Percentiles rank a stretch among this genome's conserved stretches.
These are phyloP conservation scores for Pseudococcus jackbeardsleyi DNA, from an alignment of 2,888 invertebrate species.

Conservation along the genomic window DNA sequence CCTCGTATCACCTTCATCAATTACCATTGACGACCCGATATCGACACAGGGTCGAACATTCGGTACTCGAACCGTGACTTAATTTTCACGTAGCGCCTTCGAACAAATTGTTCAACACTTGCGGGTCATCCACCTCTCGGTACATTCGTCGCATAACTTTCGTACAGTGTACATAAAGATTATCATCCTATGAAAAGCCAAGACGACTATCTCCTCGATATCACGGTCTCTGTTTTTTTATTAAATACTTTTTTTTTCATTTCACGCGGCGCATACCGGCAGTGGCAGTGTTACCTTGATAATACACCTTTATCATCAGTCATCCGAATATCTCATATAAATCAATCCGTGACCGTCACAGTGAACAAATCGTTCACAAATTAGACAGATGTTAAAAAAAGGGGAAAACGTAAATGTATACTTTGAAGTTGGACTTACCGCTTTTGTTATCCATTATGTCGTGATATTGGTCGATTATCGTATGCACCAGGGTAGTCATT, in stretches of 20 bases:
- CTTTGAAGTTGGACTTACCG: conserved; percentile 69
- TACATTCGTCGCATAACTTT: conserved; percentile 42
- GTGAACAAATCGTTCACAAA: background rate
- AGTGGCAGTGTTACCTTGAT: background rate
- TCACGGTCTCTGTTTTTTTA: background rate
- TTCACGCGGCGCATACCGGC: background rate
- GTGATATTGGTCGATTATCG: conserved; percentile 77
- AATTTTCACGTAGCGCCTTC: conserved; percentile 20
- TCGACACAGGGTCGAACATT: conserved; percentile 11
- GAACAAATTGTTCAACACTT: background rate
- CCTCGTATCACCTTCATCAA: background rate
- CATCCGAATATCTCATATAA: background rate
- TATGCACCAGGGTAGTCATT: conserved; percentile 76
- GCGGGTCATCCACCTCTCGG: conserved; percentile 5
- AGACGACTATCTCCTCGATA: background rate
- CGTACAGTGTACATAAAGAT: background rate
- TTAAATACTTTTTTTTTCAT: background rate
- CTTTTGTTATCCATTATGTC: conserved; percentile 89
- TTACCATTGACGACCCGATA: background rate
- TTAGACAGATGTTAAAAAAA: background rate
- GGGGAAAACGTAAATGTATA: background rate
- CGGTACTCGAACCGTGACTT: background rate
- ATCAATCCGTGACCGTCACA: conserved; percentile 37
- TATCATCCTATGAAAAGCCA: background rate
- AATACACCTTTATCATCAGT: background rate